Evolutionary conservation across 2,797 vertebrate genomes (phyloP).

Genomic region (Chiroxiphia lanceolata): DNA sequence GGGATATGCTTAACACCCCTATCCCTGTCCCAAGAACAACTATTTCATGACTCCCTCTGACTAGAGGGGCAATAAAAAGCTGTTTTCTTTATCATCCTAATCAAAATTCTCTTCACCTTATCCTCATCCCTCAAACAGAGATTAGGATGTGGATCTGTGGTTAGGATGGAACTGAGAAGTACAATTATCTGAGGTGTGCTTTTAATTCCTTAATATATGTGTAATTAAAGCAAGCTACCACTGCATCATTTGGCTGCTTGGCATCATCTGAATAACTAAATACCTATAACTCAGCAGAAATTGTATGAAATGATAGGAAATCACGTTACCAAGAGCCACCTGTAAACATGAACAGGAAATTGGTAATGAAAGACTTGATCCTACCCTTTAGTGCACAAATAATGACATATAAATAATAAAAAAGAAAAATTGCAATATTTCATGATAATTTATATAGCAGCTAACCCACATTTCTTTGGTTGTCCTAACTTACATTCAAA

Average conservation of each 20-base stretch:
- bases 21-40: fast-evolving
- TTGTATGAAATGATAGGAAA: background rate
- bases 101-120: background rate
- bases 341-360: background rate
- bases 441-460: background rate
- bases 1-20: background rate
- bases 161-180: background rate
- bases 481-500: background rate
- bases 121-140: background rate
- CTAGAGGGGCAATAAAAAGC: background rate
- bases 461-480: background rate
- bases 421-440: background rate
- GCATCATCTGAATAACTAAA: background rate
- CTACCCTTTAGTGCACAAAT: background rate
- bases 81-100: background rate
- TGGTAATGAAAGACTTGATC: background rate
- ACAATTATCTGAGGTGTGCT: background rate
- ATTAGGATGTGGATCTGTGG: background rate
- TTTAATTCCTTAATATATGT: background rate
- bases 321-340: background rate
- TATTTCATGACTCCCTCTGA: background rate
- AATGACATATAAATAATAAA: background rate
- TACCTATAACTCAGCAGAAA: background rate
- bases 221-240: background rate
- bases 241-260: background rate